Evolutionary conservation across 2,797 vertebrate species (phyloP), one percentile per base, ranked within the genome.

Genomic region (Argentina silus): DNA sequence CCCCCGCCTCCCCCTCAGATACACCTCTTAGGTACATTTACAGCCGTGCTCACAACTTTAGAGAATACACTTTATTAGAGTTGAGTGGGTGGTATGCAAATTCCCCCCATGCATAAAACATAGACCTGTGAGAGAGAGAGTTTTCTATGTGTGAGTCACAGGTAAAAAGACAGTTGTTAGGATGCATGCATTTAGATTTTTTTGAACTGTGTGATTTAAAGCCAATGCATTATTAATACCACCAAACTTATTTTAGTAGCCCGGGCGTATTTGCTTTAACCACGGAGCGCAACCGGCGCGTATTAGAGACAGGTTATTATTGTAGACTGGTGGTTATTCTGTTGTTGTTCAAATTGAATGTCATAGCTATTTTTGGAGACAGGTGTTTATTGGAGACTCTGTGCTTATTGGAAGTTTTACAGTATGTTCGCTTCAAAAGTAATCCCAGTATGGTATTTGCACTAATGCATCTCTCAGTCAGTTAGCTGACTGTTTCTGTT

Each of bases 51-150:
- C 62, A 73, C 55, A 83, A 72, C 78, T 82, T 76, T 70, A 78
- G 66, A 81, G 76, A 67, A 75, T 78, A 78, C 68, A 50, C 76
- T 79, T 82, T 76, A 73, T 81, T 78, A 87, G 70, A 80, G 84
- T 76, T 42, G 74, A 82, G 83, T 88, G 81, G 83, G 85, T 59
- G 83, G 84, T 81, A 91, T 93, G 89, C 84, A 86, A 90, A 93
- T 75, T 81, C 75, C 66, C 80, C 73, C 73, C 78, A 83, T 85
- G 85, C 81, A 87, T 82, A 83, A 86, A 88, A 86, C 79, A 80
- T 70, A 66, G 69, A 23, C 44, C 73, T 14, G 9, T 10, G 23
- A 55, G 67, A 3, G 36, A 19, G 67, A 9, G 27, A 17, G 9
- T 3, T 14, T 57, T 17, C 50, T 44, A 72, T 67, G 64, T 78